Base-by-base conservation (phyloP, 2,888 invertebrate genomes). In the Pyralis farinalis region DNA sequence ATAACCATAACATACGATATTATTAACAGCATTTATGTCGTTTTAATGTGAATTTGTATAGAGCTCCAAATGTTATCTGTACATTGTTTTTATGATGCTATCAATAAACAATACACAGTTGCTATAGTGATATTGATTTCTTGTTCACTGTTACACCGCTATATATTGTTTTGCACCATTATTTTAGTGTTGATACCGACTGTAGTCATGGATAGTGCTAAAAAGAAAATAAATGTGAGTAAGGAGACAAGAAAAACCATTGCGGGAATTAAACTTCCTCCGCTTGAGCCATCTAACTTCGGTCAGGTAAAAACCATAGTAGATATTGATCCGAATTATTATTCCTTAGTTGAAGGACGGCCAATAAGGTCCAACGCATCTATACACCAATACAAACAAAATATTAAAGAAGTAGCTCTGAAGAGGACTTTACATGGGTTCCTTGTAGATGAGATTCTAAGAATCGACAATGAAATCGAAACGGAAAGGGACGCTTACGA, bases 281-380 rank as follows among this genome's bases (percentile, higher is more conserved):
- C 82, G 1, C 80, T 88, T 40, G 77, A 80, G 54, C 53, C 65
- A 21, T 53, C 57, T 25, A 59, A 53, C 34, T 64, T 64, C 41
- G 49, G 53, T 40, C 51, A 72, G 30, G 46, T 79, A 1, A 90
- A 90, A 59, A 91, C 92, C 3, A 90, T 93, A 42, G 68, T 91
- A 16, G 92, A 93, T 53, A 74, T 93, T 0, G 93, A 93, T 64
- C 91, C 92, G 0, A 81, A 91, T n/a, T 93, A 90, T 63, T 93
- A 91, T 59, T 84, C 90, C 1, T 77, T 91, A 53, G 81, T 93
- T 0, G 89, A 90, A 61, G 92, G 92, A 34, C 82, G 92, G 40
- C 90, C 92, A 1, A 89, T 92, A 27, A 79, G 84, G 39, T 88
- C 91, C 25, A 90, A 87, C 46, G 85, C 90, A 34, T 91, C 91